These are phyloP conservation scores for Lordiphosa andalusiaca DNA, from an alignment of 2,888 invertebrate genomes.

Conservation along the genomic window DNA sequence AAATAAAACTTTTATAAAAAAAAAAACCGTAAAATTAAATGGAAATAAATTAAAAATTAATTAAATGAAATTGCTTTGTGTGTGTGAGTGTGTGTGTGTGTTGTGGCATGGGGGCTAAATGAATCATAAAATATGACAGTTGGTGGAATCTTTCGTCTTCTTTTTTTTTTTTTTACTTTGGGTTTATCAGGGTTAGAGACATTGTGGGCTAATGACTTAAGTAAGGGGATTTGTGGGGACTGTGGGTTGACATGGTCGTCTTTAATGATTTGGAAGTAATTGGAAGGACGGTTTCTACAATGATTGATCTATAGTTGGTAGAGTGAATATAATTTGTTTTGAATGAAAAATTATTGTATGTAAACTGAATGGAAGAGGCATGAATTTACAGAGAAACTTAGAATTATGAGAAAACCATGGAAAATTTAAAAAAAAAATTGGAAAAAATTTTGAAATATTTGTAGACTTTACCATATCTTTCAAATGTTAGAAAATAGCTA, in stretches of 20 bases:
- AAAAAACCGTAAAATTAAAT: conserved; percentile 50
- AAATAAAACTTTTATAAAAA: conserved; percentile 38
- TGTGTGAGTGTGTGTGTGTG: conserved; percentile 18
- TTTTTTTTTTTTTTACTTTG: conserved; percentile 17
- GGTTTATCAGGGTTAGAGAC: conserved; percentile 42
- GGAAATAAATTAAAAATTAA: conserved; percentile 71
- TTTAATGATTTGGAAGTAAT: conserved; percentile 61
- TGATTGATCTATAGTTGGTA: conserved; percentile 34
- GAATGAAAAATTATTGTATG: too few relatives aligned
- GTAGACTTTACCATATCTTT: too few relatives aligned
- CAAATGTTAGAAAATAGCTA: too few relatives aligned
- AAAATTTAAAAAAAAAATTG: too few relatives aligned
- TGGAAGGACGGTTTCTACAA: conserved; percentile 19
- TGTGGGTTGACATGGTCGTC: conserved; percentile 21
- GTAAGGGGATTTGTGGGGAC: conserved; percentile 11
- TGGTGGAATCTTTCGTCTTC: conserved; percentile 21
- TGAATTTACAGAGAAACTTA: too few relatives aligned
- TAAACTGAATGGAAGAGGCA: too few relatives aligned
- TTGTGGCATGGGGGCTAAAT: conserved; percentile 49
- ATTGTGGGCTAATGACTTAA: conserved; percentile 54
- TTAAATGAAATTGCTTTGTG: conserved; percentile 57
- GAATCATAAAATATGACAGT: conserved; percentile 56
- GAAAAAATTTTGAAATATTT: too few relatives aligned
- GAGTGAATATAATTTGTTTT: conserved; percentile 4
- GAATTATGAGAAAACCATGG: too few relatives aligned